Base-by-base conservation (phyloP, 2,113 vertebrate genomes). In the Muntiacus reevesi region DNA sequence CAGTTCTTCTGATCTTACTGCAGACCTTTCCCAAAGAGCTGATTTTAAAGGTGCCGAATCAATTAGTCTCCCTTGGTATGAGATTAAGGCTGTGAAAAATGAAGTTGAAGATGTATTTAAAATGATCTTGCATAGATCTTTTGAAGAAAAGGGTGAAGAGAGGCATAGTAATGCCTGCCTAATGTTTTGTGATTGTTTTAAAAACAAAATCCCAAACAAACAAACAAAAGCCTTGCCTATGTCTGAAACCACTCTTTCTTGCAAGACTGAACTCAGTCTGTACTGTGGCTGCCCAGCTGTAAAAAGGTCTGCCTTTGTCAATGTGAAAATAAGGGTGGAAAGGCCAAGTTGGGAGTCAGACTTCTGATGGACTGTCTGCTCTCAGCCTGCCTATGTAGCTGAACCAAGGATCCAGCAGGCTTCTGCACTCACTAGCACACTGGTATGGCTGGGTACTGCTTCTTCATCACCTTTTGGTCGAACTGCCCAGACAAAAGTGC, bases 221-320 rank as follows among this genome's bases (percentile, higher is more conserved):
- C 88, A 95, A 87, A 83, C 76, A 96, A 81, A 91, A 76, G n/a
- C 55, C 33, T 7, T 60, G 85, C 16, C 21, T 94, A 27, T 67
- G 36, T 96, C 74, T 89, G 67, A 94, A 96, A 84, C 30, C 21
- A 7, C 64, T 60, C 50, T 36, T 40, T 47, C 86, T 47, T 54
- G 52, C 47, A 62, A 62, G 71, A 76, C 43, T 88, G 52, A 85
- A 55, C 8, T 57, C 50, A 90, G 84, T 62, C 5, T 52, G 47
- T 82, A 88, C 40, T 86, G 89, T 95, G n/a, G 64, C 95, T 95
- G 95, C 57, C 85, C 60, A 97, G 13, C 33, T 83, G 57, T 92
- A 88, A 43, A 91, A 98, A 98, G 67, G 97, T 94, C 43, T 36
- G 89, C 84, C 59, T 95, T 97, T 97, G 94, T 96, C 87, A 96